phyloP scores from a whole-genome alignment of 1,140 invertebrate genomes.

The Pissodes strobi region DNA sequence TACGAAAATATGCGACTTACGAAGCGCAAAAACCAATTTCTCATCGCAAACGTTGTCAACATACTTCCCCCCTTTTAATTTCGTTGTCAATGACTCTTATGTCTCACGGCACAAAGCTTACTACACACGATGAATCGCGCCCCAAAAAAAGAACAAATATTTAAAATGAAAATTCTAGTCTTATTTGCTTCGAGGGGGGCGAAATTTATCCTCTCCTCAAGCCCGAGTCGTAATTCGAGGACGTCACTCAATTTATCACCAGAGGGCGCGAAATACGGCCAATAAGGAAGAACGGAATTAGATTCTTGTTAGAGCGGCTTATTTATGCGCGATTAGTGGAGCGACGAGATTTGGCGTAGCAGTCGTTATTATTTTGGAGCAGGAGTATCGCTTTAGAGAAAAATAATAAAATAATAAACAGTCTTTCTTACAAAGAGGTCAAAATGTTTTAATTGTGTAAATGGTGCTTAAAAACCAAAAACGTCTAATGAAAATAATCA shows the following conservation, averaged over 20 bases:
- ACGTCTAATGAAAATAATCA: too few relatives aligned
- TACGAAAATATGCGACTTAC: too few relatives aligned
- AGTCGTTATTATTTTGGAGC: background rate
- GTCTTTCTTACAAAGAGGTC: background rate
- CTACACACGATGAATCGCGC: too few relatives aligned
- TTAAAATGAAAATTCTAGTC: too few relatives aligned
- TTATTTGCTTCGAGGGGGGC: background rate
- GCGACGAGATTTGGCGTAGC: background rate
- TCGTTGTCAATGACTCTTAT: background rate
- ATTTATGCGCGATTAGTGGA: background rate
- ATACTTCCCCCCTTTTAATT: too few relatives aligned
- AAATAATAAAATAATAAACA: background rate
- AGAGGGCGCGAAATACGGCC: constrained; percentile 6
- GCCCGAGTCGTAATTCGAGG: background rate
- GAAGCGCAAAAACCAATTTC: too few relatives aligned
- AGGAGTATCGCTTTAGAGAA: background rate
- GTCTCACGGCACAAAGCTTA: too few relatives aligned
- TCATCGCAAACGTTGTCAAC: too few relatives aligned
- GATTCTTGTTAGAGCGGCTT: constrained; percentile 1
- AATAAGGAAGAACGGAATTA: constrained; percentile 14
- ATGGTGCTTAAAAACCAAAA: too few relatives aligned
- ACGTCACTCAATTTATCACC: constrained; percentile 23
- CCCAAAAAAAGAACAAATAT: too few relatives aligned
- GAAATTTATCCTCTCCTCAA: background rate
- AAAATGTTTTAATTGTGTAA: too few relatives aligned